phyloP scores from a whole-genome alignment of 2,113 vertebrate species.

The Passerina amoena region DNA sequence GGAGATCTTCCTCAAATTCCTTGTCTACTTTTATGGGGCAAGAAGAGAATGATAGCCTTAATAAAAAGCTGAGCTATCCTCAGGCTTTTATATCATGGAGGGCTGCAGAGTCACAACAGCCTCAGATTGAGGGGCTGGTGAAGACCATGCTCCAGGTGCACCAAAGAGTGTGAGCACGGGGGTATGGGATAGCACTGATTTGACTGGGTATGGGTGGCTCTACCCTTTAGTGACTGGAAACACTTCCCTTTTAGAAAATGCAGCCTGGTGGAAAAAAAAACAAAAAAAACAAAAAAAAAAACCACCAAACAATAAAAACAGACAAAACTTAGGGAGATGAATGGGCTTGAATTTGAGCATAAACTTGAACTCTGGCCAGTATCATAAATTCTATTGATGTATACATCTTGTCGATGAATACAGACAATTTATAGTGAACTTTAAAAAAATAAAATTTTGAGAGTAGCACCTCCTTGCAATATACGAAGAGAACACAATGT shows the following conservation, averaged over 20 bases:
- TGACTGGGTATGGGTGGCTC: neutral
- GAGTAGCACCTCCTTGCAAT: neutral
- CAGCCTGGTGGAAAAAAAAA: neutral
- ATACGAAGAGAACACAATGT: neutral
- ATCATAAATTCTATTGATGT: neutral
- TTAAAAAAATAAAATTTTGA: neutral
- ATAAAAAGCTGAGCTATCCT: neutral
- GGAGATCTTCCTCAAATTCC: neutral
- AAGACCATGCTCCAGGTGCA: neutral
- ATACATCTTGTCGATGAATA: neutral
- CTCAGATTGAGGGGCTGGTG: neutral
- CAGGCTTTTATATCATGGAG: neutral
- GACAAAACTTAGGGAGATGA: neutral
- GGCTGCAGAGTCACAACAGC: neutral
- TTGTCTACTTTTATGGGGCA: neutral
- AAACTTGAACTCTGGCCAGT: neutral
- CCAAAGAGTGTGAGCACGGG: neutral
- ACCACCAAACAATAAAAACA: neutral
- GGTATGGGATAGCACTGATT: neutral
- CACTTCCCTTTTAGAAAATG: neutral
- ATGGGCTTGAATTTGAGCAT: neutral
- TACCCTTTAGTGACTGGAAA: neutral
- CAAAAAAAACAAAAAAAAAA: no score
- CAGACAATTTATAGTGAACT: neutral
- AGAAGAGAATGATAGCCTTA: neutral